Evolutionary conservation across 2,113 vertebrate species (phyloP).

Genomic region (Stercorarius parasiticus): DNA sequence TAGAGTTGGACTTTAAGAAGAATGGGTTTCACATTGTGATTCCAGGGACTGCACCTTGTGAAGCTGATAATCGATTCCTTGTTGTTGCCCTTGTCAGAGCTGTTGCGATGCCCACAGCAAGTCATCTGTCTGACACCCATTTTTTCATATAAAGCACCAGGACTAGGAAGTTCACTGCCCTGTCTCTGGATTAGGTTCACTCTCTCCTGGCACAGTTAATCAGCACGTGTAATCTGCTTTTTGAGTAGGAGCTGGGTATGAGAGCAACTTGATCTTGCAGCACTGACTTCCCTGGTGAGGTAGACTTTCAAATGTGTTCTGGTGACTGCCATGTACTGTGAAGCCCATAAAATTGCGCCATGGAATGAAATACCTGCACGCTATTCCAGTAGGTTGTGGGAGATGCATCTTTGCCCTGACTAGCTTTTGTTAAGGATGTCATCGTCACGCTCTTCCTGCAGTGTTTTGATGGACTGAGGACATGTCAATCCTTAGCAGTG

Average conservation of each 20-base stretch:
- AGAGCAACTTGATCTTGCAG: not conserved
- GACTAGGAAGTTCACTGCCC: not conserved
- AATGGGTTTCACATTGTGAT: not conserved
- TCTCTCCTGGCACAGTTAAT: not conserved
- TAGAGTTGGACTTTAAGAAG: not conserved
- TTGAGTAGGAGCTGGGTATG: not conserved
- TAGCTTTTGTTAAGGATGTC: not conserved
- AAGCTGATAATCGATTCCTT: not conserved
- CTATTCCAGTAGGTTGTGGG: too few relatives aligned
- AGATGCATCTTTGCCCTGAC: not conserved
- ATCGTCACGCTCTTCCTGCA: not conserved
- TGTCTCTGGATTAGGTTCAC: not conserved
- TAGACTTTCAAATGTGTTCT: not conserved
- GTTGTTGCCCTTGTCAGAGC: not conserved
- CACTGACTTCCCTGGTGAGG: not conserved
- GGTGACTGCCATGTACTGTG: accelerated
- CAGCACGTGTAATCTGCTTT: not conserved
- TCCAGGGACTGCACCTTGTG: not conserved
- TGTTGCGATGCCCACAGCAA: not conserved
- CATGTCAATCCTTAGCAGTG: not conserved
- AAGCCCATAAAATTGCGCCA: not conserved
- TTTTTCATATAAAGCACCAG: not conserved
- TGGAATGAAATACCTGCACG: accelerated
- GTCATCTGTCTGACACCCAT: not conserved
- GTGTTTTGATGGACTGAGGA: not conserved